Evolutionary conservation across 2,888 invertebrate genomes (phyloP).

Genomic region (Spisula subtruncata): DNA sequence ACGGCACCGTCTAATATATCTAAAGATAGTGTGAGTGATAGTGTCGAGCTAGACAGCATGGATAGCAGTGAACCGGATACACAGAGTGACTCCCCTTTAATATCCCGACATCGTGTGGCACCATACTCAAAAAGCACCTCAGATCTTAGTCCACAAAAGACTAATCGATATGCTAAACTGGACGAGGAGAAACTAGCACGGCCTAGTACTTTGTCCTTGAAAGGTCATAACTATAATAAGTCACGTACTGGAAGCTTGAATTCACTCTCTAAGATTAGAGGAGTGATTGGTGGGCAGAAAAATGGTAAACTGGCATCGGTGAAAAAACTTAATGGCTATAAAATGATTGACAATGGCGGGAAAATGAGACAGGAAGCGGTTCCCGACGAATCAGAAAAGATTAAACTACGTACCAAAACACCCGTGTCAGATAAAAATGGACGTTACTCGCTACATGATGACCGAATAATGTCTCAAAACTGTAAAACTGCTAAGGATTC

Average conservation of each 20-base stretch:
- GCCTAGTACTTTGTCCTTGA: slow-evolving; percentile 81
- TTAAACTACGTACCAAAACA: slow-evolving; percentile 81
- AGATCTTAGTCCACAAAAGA: slow-evolving; percentile 76
- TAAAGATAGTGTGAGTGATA: slow-evolving; percentile 36
- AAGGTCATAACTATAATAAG: slow-evolving; percentile 79
- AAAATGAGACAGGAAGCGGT: slow-evolving; percentile 46
- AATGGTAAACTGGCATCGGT: slow-evolving; percentile 39
- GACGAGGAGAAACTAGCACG: slow-evolving; percentile 69
- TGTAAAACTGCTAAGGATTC: slow-evolving; percentile 56
- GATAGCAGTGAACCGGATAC: slow-evolving; percentile 42
- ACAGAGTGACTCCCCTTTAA: slow-evolving; percentile 50
- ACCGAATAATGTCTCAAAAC: slow-evolving; percentile 92
- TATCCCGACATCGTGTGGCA: slow-evolving; percentile 69
- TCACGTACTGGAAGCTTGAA: slow-evolving; percentile 62
- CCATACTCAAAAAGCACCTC: slow-evolving; percentile 80
- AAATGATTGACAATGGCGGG: slow-evolving; percentile 45
- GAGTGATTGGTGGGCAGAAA: slow-evolving; percentile 53
- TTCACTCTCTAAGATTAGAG: slow-evolving; percentile 56
- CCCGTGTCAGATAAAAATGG: slow-evolving; percentile 80
- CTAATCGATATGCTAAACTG: slow-evolving; percentile 61
- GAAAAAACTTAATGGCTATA: slow-evolving; percentile 55
- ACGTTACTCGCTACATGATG: slow-evolving; percentile 95
- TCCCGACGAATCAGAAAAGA: slow-evolving; percentile 74
- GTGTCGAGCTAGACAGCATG: slow-evolving; percentile 32
- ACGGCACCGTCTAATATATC: slow-evolving; percentile 34